Evolutionary conservation across 92 coral and sea anemone genomes (phyloP).

Genomic region (Porites evermanni): DNA sequence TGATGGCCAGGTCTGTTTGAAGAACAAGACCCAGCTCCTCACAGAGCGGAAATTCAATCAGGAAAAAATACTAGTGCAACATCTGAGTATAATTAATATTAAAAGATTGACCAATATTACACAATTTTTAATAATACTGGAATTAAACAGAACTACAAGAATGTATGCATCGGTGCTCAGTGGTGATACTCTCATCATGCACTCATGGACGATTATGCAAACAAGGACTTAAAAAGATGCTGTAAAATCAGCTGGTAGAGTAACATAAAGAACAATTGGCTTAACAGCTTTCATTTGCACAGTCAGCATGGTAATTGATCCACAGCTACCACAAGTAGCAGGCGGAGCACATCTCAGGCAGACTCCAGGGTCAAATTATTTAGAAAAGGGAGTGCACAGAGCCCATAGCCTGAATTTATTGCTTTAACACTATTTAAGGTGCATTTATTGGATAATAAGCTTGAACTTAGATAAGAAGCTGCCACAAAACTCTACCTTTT

Average conservation of each 20-base stretch:
- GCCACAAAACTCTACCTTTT: conserved; percentile 28
- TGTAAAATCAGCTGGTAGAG: too few relatives aligned
- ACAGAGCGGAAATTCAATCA: neutral
- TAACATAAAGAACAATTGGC: neutral
- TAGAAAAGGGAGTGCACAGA: neutral
- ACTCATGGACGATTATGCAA: too few relatives aligned
- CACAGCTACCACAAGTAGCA: too few relatives aligned
- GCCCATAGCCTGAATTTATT: neutral
- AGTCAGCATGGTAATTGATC: neutral
- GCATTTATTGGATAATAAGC: neutral
- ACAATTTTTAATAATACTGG: neutral
- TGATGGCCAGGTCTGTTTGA: too few relatives aligned
- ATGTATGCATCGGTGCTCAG: neutral
- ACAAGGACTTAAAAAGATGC: too few relatives aligned
- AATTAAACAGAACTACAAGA: neutral
- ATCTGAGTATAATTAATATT: neutral
- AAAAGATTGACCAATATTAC: too few relatives aligned
- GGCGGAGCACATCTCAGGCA: neutral
- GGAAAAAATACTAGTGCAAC: neutral
- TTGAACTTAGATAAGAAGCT: neutral
- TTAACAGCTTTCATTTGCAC: neutral
- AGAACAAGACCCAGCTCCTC: neutral
- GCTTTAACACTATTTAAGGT: neutral
- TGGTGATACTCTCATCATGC: too few relatives aligned
- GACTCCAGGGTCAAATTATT: neutral